Conservation (phyloP, 2,888 invertebrate genomes). For the Rotaria sp. region DNA sequence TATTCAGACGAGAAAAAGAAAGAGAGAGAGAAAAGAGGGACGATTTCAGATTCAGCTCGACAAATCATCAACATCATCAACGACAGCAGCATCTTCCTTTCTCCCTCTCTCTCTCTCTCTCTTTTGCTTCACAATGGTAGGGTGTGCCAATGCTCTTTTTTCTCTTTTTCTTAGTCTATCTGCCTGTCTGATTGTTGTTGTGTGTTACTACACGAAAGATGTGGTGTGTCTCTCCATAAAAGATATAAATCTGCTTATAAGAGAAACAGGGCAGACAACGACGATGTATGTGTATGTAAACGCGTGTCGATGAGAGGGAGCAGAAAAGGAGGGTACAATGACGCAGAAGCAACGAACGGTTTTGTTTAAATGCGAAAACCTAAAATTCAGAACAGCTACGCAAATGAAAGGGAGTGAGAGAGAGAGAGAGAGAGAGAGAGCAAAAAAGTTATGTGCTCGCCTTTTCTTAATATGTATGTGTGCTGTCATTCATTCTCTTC, state of each 20-base stretch:
- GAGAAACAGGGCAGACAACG: neutral
- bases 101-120: neutral
- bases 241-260: constrained; percentile 30
- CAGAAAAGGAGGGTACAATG: neutral
- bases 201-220: constrained; percentile 24
- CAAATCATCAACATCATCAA: constrained; percentile 17
- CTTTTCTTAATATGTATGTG: neutral
- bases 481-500: neutral
- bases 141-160: constrained; percentile 12
- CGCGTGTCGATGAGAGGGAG: neutral
- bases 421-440: neutral
- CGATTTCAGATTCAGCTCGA: constrained; percentile 18
- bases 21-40: neutral
- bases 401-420: neutral
- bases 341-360: neutral
- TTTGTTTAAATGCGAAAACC: constrained; percentile 19
- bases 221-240: constrained; percentile 16
- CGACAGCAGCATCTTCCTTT: neutral
- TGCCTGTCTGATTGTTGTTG: constrained; percentile 21
- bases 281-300: neutral
- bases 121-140: neutral
- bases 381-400: neutral
- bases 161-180: constrained; percentile 7
- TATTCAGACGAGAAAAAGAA: constrained; percentile 12
- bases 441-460: neutral